phyloP scores from a whole-genome alignment of 1,140 invertebrate genomes.

The Phocides pigmalion region DNA sequence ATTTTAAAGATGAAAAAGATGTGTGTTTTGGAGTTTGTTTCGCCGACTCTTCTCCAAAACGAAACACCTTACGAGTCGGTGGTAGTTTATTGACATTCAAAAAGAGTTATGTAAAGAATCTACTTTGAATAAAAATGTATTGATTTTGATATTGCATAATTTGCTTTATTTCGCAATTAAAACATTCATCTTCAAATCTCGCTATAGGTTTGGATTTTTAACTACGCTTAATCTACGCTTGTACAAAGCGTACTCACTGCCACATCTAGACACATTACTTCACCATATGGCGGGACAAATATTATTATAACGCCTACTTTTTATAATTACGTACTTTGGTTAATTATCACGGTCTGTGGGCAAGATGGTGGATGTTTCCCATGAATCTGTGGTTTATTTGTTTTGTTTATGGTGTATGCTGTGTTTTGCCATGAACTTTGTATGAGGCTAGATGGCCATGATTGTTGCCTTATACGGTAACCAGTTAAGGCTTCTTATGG shows the following conservation, averaged over 20 bases:
- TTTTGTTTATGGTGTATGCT: constrained; percentile 36
- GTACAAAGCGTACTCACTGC: constrained; percentile 8
- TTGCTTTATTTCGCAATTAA: no score
- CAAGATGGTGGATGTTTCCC: constrained; percentile 53
- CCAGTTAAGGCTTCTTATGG: background rate
- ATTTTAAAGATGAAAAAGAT: no score
- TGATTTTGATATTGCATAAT: no score
- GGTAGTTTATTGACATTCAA: no score
- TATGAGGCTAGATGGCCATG: constrained; percentile 21
- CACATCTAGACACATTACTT: constrained; percentile 53
- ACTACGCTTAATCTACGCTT: no score
- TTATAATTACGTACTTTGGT: constrained; percentile 61
- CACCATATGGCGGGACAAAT: constrained; percentile 50
- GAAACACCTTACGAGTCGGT: no score
- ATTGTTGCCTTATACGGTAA: constrained; percentile 20
- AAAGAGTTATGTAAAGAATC: no score
- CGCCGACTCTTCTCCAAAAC: no score
- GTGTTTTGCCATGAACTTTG: constrained; percentile 38
- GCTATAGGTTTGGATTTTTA: no score
- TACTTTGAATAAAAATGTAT: no score
- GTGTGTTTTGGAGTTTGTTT: no score
- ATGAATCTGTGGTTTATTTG: constrained; percentile 48
- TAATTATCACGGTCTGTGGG: constrained; percentile 56
- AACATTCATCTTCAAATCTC: background rate
- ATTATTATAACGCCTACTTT: constrained; percentile 63